Evolutionary conservation across 2,797 vertebrate genomes (phyloP).

Genomic region (Rhinogobio ventralis): DNA sequence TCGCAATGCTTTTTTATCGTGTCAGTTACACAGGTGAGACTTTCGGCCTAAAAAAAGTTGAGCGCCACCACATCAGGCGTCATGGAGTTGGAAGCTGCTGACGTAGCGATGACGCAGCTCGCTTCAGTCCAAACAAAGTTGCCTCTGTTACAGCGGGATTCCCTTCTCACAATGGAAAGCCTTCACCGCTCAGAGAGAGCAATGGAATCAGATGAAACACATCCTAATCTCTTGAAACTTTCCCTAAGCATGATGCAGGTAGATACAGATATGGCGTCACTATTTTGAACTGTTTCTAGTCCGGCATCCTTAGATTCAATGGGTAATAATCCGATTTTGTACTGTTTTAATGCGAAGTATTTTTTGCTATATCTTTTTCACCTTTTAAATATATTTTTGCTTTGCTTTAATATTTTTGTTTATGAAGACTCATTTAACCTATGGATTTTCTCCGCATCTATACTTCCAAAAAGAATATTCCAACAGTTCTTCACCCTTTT

Average conservation of each 20-base stretch:
- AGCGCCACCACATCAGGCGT: constrained; percentile 30
- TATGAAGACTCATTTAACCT: background rate
- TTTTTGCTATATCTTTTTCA: background rate
- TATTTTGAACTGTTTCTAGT: background rate
- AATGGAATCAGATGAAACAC: constrained; percentile 51
- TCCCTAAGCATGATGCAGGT: constrained; percentile 50
- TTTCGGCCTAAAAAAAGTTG: constrained; percentile 23
- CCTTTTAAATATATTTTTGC: background rate
- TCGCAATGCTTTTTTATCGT: background rate
- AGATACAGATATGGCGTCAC: constrained; percentile 42
- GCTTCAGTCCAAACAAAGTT: constrained; percentile 57
- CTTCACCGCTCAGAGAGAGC: constrained; percentile 50
- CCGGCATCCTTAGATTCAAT: background rate
- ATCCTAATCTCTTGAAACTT: constrained; percentile 55
- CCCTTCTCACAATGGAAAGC: constrained; percentile 61
- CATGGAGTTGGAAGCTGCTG: constrained; percentile 51
- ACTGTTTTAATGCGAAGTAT: background rate
- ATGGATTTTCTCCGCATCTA: too few species aligned
- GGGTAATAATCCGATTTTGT: background rate
- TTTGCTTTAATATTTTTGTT: background rate
- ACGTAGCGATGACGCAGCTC: constrained; percentile 55
- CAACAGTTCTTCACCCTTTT: background rate
- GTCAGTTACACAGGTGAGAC: constrained; percentile 35
- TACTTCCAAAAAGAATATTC: background rate
- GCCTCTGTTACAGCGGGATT: constrained; percentile 62